Base-by-base conservation (phyloP, 2,113 vertebrate genomes). In the Catharus fuscescens region DNA sequence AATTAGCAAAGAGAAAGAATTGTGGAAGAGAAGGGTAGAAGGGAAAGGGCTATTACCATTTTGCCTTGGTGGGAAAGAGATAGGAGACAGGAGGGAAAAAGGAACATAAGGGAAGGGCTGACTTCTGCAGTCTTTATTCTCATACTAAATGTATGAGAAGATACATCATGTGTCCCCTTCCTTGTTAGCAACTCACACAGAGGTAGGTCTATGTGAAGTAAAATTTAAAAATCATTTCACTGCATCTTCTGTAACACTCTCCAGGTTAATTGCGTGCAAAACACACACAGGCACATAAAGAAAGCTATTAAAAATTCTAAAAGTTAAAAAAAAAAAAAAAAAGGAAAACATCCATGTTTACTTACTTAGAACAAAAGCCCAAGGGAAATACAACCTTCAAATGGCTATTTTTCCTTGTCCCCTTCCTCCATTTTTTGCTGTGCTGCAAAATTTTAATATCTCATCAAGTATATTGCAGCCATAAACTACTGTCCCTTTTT, bases 401-500 rank as follows among this genome's bases (percentile, higher is more conserved):
- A 94, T 50, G 21, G 7, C 64, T 77, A 83, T 80, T 94, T 90
- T 26, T 52, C 52, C 8, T 61, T 56, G 23, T 14, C 20, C 12
- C 29, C 40, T 48, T 24, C 53, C 45, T 47, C 10, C 36, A 90
- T 82, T 19, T 95, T 89, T 78, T 93, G 42, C 54, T 93, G 12
- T 32, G 45, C 74, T 59, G 31, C 59, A 92, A 96, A 97, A 95
- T 93, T 97, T 95, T 97, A 97, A 83, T 95, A 93, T 91, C 85
- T 95, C 82, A 94, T 97, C 73, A 96, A 95, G 36, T 95, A 95
- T 95, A 97, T 71, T 89, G 81, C 73, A 93, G 72, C 85, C 77
- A 97, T 97, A 97, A 98, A 97, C 78, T 66, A 88, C 71, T 54
- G 25, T 86, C 56, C 52, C 10, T 96, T 97, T 97, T 94, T 95